Percentiles rank a stretch among this genome's conserved stretches.
phyloP scores from a whole-genome alignment of 37 sponge, comb jelly and placozoan species.

The Aplysina aerophoba region DNA sequence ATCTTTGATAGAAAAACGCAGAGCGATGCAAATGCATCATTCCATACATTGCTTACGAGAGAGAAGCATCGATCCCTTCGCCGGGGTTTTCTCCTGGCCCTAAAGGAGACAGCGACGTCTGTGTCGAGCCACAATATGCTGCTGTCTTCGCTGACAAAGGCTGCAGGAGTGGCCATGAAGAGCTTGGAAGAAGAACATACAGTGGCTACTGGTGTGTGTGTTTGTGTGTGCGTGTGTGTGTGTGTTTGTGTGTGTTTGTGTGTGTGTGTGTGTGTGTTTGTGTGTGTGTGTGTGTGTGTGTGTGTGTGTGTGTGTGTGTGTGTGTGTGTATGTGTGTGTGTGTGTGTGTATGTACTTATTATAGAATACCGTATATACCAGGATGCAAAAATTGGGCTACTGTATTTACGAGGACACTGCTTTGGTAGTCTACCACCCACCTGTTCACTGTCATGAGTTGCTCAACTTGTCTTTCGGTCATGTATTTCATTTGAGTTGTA shows the following conservation, averaged over 20 bases:
- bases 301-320: slow-evolving; percentile 18
- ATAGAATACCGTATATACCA: neutral
- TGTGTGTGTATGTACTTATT: neutral
- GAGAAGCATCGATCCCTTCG: neutral
- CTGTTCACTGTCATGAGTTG: too few relatives aligned
- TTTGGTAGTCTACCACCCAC: neutral
- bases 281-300: slow-evolving; percentile 31
- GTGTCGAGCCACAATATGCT: too few relatives aligned
- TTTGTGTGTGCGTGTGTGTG: slow-evolving; percentile 20
- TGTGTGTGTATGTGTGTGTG: slow-evolving; percentile 42
- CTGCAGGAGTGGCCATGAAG: neutral
- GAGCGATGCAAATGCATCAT: too few relatives aligned
- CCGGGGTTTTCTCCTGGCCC: neutral
- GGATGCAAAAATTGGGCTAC: too few relatives aligned
- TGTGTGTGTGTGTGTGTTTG: slow-evolving; percentile 33
- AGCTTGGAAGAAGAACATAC: neutral
- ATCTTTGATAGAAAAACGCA: too few relatives aligned
- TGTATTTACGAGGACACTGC: neutral
- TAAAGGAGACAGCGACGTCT: neutral
- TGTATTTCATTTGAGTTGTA: too few relatives aligned
- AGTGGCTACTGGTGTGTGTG: neutral
- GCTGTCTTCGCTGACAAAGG: too few relatives aligned
- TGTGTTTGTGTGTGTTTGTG: slow-evolving; percentile 28
- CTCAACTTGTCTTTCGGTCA: too few relatives aligned
- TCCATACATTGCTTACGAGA: neutral